Evolutionary conservation across 2,113 vertebrate genomes (phyloP).

Genomic region (Chaetura pelagica): DNA sequence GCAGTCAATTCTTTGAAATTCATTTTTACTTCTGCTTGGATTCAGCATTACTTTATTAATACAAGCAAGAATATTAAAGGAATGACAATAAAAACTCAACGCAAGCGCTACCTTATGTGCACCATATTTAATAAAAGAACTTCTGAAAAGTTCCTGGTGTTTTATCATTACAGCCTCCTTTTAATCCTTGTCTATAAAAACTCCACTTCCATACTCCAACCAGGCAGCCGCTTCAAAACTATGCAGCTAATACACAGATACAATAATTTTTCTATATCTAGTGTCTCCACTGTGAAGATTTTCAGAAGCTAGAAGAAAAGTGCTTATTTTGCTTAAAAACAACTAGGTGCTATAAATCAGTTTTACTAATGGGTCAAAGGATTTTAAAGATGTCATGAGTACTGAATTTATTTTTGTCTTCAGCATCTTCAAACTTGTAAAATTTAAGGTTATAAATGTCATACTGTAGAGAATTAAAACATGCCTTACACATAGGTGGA

Average conservation of each 20-base stretch:
- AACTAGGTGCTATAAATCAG: neutral
- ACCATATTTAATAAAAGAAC: neutral
- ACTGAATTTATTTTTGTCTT: slow-evolving; percentile 7
- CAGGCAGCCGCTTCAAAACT: neutral
- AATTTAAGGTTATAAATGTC: slow-evolving; percentile 23
- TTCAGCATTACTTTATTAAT: neutral
- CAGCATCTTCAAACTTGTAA: neutral
- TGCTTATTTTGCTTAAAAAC: slow-evolving; percentile 12
- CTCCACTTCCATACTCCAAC: neutral
- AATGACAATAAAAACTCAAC: neutral
- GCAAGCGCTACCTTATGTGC: neutral
- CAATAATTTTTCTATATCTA: neutral
- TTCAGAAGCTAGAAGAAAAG: neutral
- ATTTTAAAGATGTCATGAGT: neutral
- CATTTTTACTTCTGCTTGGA: neutral
- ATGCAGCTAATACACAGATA: neutral
- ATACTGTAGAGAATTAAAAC: neutral
- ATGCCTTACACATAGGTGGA: neutral
- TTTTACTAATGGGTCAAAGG: slow-evolving; percentile 38
- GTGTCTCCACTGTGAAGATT: neutral
- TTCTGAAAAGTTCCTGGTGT: neutral
- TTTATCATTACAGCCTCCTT: neutral
- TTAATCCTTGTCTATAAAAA: neutral
- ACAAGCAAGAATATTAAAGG: neutral
- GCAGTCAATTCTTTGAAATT: neutral